Conservation (phyloP, 2,113 vertebrate species). For the Theristicus caerulescens region DNA sequence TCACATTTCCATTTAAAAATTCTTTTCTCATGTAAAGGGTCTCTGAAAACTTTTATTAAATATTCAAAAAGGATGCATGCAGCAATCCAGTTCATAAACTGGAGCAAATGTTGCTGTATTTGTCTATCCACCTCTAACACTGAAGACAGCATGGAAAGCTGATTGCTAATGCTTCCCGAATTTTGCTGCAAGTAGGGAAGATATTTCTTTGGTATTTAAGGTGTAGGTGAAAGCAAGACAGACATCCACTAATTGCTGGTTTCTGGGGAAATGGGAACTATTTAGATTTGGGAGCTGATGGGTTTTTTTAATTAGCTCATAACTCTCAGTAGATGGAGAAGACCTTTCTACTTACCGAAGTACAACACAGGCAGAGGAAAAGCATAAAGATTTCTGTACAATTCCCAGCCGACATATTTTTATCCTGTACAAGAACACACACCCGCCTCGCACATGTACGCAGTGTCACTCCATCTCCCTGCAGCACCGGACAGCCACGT, state of each 20-base stretch:
- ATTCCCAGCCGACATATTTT: neutral
- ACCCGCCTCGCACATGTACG: accelerated
- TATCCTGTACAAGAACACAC: neutral
- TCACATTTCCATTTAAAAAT: neutral
- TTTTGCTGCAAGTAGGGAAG: neutral
- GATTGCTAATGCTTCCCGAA: neutral
- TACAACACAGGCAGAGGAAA: neutral
- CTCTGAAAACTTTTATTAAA: neutral
- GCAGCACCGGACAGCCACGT: neutral
- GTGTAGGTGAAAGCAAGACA: neutral
- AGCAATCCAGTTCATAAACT: neutral
- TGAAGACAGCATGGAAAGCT: neutral
- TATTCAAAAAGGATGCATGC: neutral
- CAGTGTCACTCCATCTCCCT: accelerated
- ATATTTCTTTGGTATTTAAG: neutral
- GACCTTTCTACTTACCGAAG: neutral
- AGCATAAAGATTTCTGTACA: neutral
- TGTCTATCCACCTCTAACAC: neutral
- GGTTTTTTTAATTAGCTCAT: neutral
- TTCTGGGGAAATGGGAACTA: neutral
- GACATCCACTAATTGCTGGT: neutral
- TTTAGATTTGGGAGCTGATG: neutral
- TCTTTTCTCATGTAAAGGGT: neutral
- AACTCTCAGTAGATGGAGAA: neutral
- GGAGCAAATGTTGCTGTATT: neutral